These are phyloP conservation scores for Andrena dorsata DNA, from an alignment of 2,888 invertebrate genomes.

Conservation along the genomic window DNA sequence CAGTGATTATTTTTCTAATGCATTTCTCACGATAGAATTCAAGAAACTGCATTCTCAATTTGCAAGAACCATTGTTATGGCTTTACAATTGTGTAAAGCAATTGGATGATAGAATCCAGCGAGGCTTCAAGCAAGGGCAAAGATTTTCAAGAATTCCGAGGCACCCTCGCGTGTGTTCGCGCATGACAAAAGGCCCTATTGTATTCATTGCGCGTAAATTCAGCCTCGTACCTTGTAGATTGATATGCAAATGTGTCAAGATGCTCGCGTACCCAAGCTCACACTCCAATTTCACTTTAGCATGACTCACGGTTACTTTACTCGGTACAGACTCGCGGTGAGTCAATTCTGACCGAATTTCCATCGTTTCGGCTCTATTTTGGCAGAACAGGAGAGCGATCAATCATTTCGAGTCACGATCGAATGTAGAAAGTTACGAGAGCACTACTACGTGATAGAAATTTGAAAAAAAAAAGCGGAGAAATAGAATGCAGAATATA, in stretches of 20 bases:
- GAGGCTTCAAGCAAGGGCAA: neutral
- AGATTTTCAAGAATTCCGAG: slow-evolving; percentile 6
- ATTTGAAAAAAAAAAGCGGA: neutral
- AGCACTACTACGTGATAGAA: neutral
- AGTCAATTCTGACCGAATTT: slow-evolving; percentile 42
- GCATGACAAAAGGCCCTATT: slow-evolving; percentile 27
- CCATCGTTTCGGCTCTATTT: slow-evolving; percentile 11
- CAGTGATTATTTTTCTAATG: neutral
- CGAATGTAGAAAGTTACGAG: neutral
- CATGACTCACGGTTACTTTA: slow-evolving; percentile 54
- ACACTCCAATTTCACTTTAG: slow-evolving; percentile 51
- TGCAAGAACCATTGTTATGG: neutral
- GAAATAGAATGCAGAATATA: neutral
- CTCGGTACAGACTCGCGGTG: slow-evolving; percentile 47
- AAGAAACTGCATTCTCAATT: neutral
- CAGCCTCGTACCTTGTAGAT: slow-evolving; percentile 29
- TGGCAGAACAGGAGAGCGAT: neutral
- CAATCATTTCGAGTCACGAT: neutral
- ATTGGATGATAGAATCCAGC: neutral
- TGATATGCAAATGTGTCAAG: slow-evolving; percentile 58
- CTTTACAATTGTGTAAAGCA: neutral
- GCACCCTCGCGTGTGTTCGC: neutral
- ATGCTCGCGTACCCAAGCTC: slow-evolving; percentile 32
- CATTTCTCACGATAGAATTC: neutral
- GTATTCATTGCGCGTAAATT: slow-evolving; percentile 44